Conservation (phyloP, 2,888 invertebrate genomes). For the Acleris emargana region DNA sequence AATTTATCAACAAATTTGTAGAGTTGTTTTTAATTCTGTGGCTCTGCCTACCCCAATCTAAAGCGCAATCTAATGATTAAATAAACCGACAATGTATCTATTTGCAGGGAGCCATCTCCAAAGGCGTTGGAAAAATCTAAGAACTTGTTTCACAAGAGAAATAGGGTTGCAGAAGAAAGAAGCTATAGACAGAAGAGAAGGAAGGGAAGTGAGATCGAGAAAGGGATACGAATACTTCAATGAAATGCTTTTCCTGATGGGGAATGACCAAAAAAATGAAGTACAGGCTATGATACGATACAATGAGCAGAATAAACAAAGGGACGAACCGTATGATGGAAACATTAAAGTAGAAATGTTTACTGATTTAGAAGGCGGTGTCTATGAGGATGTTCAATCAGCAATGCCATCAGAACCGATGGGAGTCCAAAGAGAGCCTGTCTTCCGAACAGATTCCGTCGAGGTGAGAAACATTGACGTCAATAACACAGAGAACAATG, state of each 20-base stretch:
- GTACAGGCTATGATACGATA: slow-evolving; percentile 28
- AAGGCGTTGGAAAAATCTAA: slow-evolving; percentile 62
- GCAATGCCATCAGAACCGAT: slow-evolving; percentile 13
- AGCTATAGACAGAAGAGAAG: slow-evolving; percentile 42
- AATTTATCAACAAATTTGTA: no score
- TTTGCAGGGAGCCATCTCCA: slow-evolving; percentile 48
- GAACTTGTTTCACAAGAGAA: slow-evolving; percentile 64
- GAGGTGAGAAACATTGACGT: not conserved
- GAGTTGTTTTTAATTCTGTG: no score
- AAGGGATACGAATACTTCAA: slow-evolving; percentile 61
- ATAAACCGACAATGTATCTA: not conserved
- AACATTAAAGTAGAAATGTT: slow-evolving; percentile 7
- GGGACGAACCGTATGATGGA: slow-evolving; percentile 38
- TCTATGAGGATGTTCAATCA: not conserved
- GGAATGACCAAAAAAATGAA: slow-evolving; percentile 39
- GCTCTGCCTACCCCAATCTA: no score
- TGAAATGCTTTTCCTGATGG: slow-evolving; percentile 51
- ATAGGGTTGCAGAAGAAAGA: slow-evolving; percentile 54
- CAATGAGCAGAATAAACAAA: slow-evolving; percentile 38
- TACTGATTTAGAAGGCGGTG: not conserved
- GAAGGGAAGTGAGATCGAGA: slow-evolving; percentile 47
- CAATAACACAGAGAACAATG: slow-evolving; percentile 45
- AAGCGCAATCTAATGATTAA: no score
- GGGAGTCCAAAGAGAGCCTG: not conserved
- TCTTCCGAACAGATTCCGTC: not conserved